phyloP scores from a whole-genome alignment of 2,797 vertebrate genomes.

The Triplophysa yarkandensis region DNA sequence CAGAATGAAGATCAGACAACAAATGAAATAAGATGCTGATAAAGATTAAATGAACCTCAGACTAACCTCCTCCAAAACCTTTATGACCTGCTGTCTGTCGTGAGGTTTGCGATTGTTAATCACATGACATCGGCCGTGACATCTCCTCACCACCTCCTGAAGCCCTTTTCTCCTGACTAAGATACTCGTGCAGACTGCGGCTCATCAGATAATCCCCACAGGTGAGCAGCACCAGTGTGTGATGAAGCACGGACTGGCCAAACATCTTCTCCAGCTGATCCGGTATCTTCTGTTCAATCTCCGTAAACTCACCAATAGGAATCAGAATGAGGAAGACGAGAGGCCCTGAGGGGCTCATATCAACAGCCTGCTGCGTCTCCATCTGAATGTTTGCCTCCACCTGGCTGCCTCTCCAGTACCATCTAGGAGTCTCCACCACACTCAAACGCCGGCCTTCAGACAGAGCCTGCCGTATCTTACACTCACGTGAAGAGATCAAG shows the following conservation, averaged over 20 bases:
- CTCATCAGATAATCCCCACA: conserved; percentile 77
- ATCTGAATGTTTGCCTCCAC: conserved; percentile 65
- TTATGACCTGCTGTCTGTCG: conserved; percentile 70
- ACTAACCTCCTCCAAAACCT: conserved; percentile 74
- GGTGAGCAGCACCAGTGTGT: conserved; percentile 79
- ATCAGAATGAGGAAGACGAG: conserved; percentile 79
- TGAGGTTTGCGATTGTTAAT: conserved; percentile 72
- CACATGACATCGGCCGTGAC: conserved; percentile 70
- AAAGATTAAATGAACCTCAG: neutral
- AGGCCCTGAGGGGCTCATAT: conserved; percentile 68
- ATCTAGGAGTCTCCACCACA: conserved; percentile 76
- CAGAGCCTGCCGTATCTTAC: conserved; percentile 60
- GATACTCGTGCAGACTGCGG: conserved; percentile 56
- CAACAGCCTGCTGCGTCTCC: conserved; percentile 70
- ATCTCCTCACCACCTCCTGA: conserved; percentile 65
- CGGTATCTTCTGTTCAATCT: conserved; percentile 72
- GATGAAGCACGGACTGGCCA: conserved; percentile 65
- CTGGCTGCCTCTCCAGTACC: conserved; percentile 74
- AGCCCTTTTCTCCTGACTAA: conserved; percentile 67
- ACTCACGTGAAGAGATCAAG: conserved; percentile 49
- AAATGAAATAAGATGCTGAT: neutral
- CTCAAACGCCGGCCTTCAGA: conserved; percentile 64
- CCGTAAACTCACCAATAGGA: conserved; percentile 78
- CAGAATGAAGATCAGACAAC: too few species aligned
- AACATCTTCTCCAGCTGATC: conserved; percentile 71